Evolutionary conservation across 2,113 vertebrate genomes (phyloP).

Genomic region (Macaca nemestrina): DNA sequence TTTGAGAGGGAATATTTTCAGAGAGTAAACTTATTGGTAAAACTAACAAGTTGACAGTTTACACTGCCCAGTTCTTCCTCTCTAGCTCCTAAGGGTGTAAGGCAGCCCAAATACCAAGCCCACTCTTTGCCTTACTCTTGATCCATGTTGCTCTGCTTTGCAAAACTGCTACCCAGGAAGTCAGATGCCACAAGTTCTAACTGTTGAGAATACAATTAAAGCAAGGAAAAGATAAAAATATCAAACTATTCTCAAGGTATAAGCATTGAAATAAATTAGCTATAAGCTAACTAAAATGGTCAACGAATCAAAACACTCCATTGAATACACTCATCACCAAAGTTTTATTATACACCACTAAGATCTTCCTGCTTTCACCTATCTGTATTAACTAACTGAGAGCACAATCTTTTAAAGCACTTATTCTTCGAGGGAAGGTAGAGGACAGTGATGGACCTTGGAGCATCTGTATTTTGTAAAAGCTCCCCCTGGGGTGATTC

Average conservation of each 20-base stretch:
- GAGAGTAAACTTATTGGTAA: background rate
- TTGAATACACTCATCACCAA: background rate
- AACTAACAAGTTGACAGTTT: conserved; percentile 12
- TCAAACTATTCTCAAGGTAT: background rate
- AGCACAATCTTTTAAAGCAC: background rate
- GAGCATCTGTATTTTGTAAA: background rate
- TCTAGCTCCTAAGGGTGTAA: background rate
- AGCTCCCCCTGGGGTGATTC: background rate
- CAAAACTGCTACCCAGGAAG: background rate
- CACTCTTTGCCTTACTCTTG: background rate
- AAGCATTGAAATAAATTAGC: background rate
- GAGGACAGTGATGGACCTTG: background rate
- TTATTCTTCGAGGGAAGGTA: background rate
- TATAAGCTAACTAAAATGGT: background rate
- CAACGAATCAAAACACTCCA: background rate
- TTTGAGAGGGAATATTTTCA: background rate
- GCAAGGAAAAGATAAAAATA: background rate
- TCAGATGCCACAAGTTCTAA: background rate
- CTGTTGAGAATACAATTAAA: background rate
- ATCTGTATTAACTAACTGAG: background rate
- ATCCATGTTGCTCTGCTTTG: background rate
- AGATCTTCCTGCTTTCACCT: background rate
- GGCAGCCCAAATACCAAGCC: background rate
- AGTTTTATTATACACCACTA: background rate
- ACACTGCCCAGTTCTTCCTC: background rate